Evolutionary conservation across 2,888 invertebrate species (phyloP).

Genomic region (Harpalus rufipes): DNA sequence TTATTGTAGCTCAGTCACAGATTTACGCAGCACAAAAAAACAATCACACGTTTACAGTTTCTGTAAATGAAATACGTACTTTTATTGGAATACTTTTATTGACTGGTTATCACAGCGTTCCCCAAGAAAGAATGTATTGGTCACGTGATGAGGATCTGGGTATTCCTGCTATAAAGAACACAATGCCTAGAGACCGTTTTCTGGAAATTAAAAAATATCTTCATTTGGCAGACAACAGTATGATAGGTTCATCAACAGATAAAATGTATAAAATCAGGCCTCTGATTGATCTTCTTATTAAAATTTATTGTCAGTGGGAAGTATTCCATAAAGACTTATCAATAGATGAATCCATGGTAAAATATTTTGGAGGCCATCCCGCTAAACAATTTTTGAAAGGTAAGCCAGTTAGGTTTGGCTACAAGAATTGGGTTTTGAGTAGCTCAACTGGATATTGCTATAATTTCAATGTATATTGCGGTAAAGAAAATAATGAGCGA

Average conservation of each 20-base stretch:
- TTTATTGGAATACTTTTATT: no score
- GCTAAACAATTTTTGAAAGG: slow-evolving; percentile 69
- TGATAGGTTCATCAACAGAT: slow-evolving; percentile 38
- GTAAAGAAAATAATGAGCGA: neutral
- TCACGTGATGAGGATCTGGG: no score
- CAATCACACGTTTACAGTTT: neutral
- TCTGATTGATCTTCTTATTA: slow-evolving; percentile 66
- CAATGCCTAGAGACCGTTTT: no score
- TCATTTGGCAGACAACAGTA: no score
- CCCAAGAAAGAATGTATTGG: no score
- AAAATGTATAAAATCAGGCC: slow-evolving; percentile 68
- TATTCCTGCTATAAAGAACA: no score
- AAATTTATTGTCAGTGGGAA: slow-evolving; percentile 69
- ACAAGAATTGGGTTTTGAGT: neutral
- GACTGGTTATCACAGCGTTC: no score
- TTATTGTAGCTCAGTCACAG: slow-evolving; percentile 8
- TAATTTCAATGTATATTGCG: neutral
- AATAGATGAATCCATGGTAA: slow-evolving; percentile 71
- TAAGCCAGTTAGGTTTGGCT: slow-evolving; percentile 14
- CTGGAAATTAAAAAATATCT: no score
- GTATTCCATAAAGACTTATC: slow-evolving; percentile 70
- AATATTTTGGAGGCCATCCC: slow-evolving; percentile 70
- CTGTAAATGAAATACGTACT: no score
- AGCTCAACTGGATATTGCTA: slow-evolving; percentile 14
- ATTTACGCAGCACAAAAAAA: neutral